These are phyloP conservation scores for Sclerodermus sp. DNA, from an alignment of 2,888 invertebrate genomes.

Conservation along the genomic window DNA sequence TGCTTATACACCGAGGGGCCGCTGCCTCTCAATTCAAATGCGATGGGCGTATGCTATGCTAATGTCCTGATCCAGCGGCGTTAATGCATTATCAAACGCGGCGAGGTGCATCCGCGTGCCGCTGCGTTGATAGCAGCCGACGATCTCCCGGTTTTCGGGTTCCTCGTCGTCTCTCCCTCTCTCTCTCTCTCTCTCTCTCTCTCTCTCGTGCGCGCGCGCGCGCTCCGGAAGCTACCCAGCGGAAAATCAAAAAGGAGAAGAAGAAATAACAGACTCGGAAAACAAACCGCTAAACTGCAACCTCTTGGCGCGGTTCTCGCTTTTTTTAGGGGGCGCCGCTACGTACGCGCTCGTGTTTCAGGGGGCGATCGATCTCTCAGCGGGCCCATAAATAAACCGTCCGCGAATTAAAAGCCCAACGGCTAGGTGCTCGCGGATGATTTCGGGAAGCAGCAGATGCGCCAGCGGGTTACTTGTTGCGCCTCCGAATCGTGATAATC, in stretches of 20 bases:
- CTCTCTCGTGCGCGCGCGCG: no score
- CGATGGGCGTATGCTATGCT: constrained; percentile 58
- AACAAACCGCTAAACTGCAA: no score
- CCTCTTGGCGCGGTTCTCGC: neutral
- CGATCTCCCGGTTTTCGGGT: neutral
- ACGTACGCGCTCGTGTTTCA: neutral
- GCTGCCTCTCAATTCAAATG: constrained; percentile 55
- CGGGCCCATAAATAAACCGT: constrained; percentile 13
- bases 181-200: no score
- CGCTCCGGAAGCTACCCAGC: no score
- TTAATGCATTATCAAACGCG: constrained; percentile 57
- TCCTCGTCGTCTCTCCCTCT: no score
- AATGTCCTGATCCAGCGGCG: constrained; percentile 54
- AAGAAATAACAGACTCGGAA: no score
- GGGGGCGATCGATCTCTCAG: constrained; percentile 5
- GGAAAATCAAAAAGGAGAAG: no score
- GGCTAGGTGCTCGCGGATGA: constrained; percentile 13
- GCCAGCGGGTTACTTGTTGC: constrained; percentile 20
- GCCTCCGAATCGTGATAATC: constrained; percentile 23
- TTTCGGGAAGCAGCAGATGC: constrained; percentile 22
- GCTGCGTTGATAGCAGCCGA: constrained; percentile 2
- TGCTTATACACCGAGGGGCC: constrained; percentile 45
- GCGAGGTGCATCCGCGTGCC: constrained; percentile 37
- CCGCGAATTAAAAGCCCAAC: constrained; percentile 18
- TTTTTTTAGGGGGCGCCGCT: neutral